Conservation (phyloP, 2,113 vertebrate genomes). For the Alexandromys fortis region DNA sequence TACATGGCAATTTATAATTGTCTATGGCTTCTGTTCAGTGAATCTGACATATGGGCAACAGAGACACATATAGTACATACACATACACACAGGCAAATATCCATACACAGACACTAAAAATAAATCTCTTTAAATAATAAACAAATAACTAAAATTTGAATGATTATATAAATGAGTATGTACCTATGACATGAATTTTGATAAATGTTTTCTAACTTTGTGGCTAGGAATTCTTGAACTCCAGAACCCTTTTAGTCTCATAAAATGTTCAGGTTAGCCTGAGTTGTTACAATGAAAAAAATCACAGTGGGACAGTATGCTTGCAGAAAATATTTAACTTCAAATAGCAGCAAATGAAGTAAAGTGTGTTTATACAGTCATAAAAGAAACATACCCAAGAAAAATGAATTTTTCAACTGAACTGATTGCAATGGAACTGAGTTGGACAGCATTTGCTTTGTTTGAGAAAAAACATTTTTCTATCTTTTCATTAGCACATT, state of each 20-base stretch:
- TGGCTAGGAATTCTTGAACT: not conserved
- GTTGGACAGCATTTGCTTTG: constrained; percentile 70
- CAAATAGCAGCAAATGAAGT: constrained; percentile 60
- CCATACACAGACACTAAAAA: not conserved
- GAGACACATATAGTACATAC: too few relatives aligned
- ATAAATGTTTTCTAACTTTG: not conserved
- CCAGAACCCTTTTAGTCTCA: not conserved
- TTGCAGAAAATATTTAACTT: constrained; percentile 40
- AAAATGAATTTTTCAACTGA: constrained; percentile 11
- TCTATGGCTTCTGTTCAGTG: not conserved
- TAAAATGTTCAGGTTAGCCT: not conserved
- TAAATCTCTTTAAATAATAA: not conserved
- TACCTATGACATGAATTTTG: not conserved
- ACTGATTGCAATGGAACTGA: constrained; percentile 61
- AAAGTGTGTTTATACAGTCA: constrained; percentile 56
- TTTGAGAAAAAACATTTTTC: constrained; percentile 77
- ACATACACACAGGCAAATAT: not conserved
- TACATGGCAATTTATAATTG: too few relatives aligned
- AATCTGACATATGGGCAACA: not conserved
- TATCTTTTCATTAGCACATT: constrained; percentile 77
- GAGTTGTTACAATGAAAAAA: constrained; percentile 44
- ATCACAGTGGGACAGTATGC: not conserved
- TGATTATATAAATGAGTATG: not conserved
- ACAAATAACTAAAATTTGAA: not conserved
- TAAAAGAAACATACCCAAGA: constrained; percentile 45